Conservation (phyloP, 2,888 invertebrate species). For the Halictus ligatus region DNA sequence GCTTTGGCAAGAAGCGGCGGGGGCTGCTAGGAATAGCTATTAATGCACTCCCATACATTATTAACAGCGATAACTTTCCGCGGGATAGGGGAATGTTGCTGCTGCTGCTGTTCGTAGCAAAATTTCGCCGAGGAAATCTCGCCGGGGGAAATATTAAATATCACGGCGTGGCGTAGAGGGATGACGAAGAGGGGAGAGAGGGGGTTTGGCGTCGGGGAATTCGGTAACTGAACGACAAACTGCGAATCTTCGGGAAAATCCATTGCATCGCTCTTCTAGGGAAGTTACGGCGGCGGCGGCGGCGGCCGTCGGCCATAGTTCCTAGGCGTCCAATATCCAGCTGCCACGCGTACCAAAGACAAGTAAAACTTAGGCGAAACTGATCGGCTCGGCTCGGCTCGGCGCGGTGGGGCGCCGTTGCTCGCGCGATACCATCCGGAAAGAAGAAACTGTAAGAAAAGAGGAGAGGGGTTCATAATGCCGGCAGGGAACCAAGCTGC, state of each 20-base stretch:
- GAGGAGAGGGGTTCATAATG: constrained; percentile 37
- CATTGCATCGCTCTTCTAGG: background rate
- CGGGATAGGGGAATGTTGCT: background rate
- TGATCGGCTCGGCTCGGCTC: constrained; percentile 16
- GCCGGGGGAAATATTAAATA: background rate
- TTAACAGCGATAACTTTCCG: constrained; percentile 6
- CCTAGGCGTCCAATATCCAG: constrained; percentile 17
- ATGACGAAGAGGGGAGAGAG: background rate
- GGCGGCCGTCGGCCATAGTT: constrained; percentile 15
- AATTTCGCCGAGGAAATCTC: background rate
- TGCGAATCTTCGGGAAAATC: constrained; percentile 26
- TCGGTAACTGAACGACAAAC: constrained; percentile 22
- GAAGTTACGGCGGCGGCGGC: constrained; percentile 14
- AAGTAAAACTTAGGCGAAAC: constrained; percentile 16
- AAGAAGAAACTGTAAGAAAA: constrained; percentile 19
- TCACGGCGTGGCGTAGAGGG: background rate
- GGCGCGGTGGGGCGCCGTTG: background rate
- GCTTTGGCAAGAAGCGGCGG: background rate
- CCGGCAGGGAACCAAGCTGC: constrained; percentile 17
- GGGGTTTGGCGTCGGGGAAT: constrained; percentile 4
- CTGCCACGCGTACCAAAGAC: constrained; percentile 12
- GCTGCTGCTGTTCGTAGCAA: background rate
- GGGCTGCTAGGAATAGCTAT: background rate
- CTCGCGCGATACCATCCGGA: constrained; percentile 19
- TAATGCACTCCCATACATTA: constrained; percentile 8